Evolutionary conservation across 2,113 vertebrate genomes (phyloP).

Genomic region (Puffinus mauretanicus): DNA sequence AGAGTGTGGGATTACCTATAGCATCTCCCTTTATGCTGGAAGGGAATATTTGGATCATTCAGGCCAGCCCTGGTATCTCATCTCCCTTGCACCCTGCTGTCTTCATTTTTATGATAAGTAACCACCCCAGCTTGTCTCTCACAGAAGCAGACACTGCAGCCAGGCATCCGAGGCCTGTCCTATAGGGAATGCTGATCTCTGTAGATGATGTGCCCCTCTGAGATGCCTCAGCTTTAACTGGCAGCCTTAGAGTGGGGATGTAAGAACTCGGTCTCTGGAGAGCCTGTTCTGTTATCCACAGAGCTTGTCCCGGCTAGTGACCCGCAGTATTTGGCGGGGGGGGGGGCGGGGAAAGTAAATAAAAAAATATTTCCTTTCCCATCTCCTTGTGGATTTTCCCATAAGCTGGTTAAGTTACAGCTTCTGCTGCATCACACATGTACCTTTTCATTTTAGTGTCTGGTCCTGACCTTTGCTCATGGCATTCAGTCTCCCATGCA

Average conservation of each 20-base stretch:
- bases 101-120: neutral
- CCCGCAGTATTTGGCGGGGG: neutral
- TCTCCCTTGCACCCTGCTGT: neutral
- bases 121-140: neutral
- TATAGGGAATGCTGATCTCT: neutral
- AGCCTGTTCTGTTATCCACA: neutral
- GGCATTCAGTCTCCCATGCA: conserved; percentile 63
- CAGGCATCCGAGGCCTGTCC: neutral
- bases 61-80: neutral
- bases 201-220: neutral
- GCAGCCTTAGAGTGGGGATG: neutral
- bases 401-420: conserved; percentile 37
- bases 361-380: conserved; percentile 65
- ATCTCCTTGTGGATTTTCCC: conserved; percentile 60
- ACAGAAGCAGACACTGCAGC: neutral
- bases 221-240: neutral
- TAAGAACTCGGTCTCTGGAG: neutral
- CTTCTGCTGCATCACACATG: conserved; percentile 62
- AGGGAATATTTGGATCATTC: neutral
- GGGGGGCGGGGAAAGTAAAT: neutral
- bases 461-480: conserved; percentile 65
- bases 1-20: neutral
- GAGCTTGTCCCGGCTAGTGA: conserved; percentile 38
- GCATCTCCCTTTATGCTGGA: neutral
- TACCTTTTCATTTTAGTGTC: conserved; percentile 65